Evolutionary conservation across 2,888 invertebrate genomes (phyloP).

Genomic region (Platynereis dumerilii): DNA sequence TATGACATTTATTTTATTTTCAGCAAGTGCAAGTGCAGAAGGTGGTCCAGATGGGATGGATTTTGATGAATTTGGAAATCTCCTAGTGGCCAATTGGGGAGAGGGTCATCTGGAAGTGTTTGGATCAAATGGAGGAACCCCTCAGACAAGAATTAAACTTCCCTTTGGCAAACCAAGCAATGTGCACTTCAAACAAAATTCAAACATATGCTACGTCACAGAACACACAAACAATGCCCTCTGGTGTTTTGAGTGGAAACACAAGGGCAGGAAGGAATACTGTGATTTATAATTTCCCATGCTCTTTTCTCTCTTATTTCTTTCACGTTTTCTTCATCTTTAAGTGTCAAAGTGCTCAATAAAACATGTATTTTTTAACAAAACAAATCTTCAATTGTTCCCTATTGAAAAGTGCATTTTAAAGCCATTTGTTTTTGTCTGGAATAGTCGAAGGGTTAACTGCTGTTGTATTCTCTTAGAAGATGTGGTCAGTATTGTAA

Average conservation of each 20-base stretch:
- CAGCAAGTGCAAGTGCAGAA: neutral
- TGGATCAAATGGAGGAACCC: slow-evolving; percentile 46
- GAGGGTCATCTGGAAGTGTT: slow-evolving; percentile 54
- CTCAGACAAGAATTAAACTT: slow-evolving; percentile 47
- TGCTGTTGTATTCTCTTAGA: too few species aligned
- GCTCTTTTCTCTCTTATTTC: too few species aligned
- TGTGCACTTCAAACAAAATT: slow-evolving; percentile 51
- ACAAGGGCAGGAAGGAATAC: slow-evolving; percentile 49
- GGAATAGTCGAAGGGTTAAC: too few species aligned
- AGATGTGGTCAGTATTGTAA: too few species aligned
- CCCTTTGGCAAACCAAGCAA: slow-evolving; percentile 54
- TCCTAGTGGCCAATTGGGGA: slow-evolving; percentile 57
- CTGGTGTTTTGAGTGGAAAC: slow-evolving; percentile 56
- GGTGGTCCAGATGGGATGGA: slow-evolving; percentile 59
- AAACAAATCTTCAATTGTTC: too few species aligned
- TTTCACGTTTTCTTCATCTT: too few species aligned
- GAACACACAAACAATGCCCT: slow-evolving; percentile 53
- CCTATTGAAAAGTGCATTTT: too few species aligned
- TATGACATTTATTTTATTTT: too few species aligned
- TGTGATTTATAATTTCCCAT: too few species aligned
- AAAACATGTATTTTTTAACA: too few species aligned
- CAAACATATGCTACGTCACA: slow-evolving; percentile 50
- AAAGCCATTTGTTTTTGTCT: too few species aligned
- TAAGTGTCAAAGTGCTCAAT: too few species aligned
- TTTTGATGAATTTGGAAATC: slow-evolving; percentile 53